Conservation (phyloP, 2,888 invertebrate species). For the Polietes domitor region DNA sequence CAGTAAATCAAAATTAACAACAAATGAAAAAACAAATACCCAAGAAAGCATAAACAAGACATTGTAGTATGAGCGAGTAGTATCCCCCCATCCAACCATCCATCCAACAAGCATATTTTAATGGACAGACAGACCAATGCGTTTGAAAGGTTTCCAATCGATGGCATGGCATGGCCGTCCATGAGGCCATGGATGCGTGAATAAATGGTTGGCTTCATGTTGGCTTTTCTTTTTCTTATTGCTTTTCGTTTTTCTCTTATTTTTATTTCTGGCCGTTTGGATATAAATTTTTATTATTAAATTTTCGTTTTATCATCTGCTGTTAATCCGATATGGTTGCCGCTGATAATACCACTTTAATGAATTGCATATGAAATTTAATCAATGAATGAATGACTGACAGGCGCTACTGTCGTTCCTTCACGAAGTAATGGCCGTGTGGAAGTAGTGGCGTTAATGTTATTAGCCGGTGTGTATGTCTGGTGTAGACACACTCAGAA, state of each 20-base stretch:
- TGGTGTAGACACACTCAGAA: background rate
- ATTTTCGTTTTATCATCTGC: constrained; percentile 25
- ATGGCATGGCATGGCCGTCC: constrained; percentile 35
- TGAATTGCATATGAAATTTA: constrained; percentile 45
- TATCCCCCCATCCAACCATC: too few relatives aligned
- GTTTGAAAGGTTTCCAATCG: constrained; percentile 62
- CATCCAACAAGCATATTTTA: too few relatives aligned
- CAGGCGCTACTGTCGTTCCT: background rate
- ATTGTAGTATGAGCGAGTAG: background rate
- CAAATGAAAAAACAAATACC: background rate
- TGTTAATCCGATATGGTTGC: constrained; percentile 23
- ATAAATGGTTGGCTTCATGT: constrained; percentile 4
- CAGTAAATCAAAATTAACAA: constrained; percentile 49
- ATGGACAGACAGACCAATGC: constrained; percentile 21
- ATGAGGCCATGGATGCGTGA: constrained; percentile 21
- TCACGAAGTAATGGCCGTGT: background rate
- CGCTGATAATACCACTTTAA: constrained; percentile 11
- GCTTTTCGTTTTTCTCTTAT: background rate
- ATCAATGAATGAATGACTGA: constrained; percentile 41
- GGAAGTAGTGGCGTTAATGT: constrained; percentile 8
- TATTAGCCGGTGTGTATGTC: too few relatives aligned
- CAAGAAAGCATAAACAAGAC: constrained; percentile 16
- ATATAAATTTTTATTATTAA: constrained; percentile 6
- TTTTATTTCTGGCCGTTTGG: background rate
- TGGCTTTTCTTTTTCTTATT: constrained; percentile 9